phyloP scores from a whole-genome alignment of 2,113 vertebrate genomes.

The Glaucidium brasilianum region DNA sequence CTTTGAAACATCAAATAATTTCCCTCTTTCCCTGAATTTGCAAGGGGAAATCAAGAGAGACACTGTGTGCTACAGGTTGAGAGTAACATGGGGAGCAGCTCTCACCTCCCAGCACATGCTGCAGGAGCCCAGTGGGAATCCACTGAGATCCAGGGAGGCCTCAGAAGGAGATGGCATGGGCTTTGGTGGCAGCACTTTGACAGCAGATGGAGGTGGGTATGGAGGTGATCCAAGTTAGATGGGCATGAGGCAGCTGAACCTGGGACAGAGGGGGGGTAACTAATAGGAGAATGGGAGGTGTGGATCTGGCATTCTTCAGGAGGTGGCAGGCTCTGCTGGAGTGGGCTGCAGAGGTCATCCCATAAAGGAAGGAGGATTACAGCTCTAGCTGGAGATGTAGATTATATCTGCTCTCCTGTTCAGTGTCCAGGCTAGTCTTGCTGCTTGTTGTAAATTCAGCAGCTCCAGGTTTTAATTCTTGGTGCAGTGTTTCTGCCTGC shows the following conservation, averaged over 20 bases:
- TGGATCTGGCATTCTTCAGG: not conserved
- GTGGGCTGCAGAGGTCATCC: not conserved
- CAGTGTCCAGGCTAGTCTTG: not conserved
- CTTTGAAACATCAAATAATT: not conserved
- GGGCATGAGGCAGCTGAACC: not conserved
- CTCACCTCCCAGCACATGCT: not conserved
- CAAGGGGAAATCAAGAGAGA: not conserved
- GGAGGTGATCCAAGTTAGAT: not conserved
- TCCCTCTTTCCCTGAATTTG: not conserved
- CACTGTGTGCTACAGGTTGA: not conserved
- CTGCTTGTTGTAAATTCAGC: not conserved
- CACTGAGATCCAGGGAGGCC: not conserved
- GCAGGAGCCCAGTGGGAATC: not conserved
- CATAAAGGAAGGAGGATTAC: not conserved
- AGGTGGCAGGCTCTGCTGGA: not conserved
- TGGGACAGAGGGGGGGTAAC: not conserved
- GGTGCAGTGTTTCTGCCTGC: not conserved
- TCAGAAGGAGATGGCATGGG: not conserved
- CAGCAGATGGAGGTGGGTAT: not conserved
- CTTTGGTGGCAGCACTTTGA: not conserved
- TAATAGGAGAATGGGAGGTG: not conserved
- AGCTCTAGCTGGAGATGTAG: not conserved
- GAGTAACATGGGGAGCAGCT: not conserved
- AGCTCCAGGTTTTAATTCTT: not conserved
- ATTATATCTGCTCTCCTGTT: not conserved